Conservation (phyloP, 1,140 invertebrate genomes). For the Drosophila rhopaloa region DNA sequence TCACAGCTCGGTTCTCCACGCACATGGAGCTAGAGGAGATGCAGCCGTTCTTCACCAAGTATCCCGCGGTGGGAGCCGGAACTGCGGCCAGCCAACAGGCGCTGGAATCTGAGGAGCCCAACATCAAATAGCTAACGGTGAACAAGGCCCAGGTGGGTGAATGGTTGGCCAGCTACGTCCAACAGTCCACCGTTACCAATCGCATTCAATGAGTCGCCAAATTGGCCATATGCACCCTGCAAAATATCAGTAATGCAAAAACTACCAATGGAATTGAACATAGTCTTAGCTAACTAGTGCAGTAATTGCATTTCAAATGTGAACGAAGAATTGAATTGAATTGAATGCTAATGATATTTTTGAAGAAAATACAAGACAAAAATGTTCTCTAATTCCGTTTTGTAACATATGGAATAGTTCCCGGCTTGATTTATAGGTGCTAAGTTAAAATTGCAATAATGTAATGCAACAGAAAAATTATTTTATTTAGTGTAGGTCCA, state of each 20-base stretch:
- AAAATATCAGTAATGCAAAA: conserved; percentile 69
- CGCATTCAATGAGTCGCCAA: conserved; percentile 48
- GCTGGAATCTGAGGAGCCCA: conserved; percentile 91
- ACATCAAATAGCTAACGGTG: conserved; percentile 91
- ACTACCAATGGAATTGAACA: conserved; percentile 61
- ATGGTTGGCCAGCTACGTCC: conserved; percentile 85
- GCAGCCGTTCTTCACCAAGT: conserved; percentile 90
- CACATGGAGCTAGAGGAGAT: conserved; percentile 91
- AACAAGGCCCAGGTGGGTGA: conserved; percentile 85
- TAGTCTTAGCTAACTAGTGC: conserved; percentile 66
- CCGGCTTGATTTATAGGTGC: no score
- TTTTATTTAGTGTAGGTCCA: no score
- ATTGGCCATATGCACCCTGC: conserved; percentile 29
- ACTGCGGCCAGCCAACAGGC: conserved; percentile 89
- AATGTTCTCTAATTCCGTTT: not conserved
- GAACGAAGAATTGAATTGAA: conserved; percentile 75
- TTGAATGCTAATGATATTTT: conserved; percentile 71
- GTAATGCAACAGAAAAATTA: no score
- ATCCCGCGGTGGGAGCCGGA: conserved; percentile 95
- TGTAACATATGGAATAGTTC: no score
- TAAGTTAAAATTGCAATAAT: not conserved
- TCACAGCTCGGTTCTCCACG: conserved; percentile 89
- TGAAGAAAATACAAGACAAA: conserved; percentile 51
- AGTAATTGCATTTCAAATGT: conserved; percentile 60
- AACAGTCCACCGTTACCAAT: conserved; percentile 48